Evolutionary conservation across 2,113 vertebrate species (phyloP).

Genomic region (Rhegmatorhina hoffmannsi): DNA sequence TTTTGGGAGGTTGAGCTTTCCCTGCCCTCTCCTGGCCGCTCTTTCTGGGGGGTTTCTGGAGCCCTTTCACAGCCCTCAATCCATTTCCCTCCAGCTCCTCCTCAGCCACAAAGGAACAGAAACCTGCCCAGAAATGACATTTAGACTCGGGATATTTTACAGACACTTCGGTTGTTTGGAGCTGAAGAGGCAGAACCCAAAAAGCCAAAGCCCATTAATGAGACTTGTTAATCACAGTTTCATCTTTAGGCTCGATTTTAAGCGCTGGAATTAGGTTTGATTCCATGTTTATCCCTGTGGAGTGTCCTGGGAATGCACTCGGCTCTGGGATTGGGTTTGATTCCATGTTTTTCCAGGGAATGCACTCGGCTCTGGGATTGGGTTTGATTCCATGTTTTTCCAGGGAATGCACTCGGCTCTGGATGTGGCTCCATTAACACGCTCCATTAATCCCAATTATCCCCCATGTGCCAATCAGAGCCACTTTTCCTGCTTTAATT

Average conservation of each 20-base stretch:
- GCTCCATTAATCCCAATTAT: not conserved
- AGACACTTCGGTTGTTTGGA: not conserved
- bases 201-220: not conserved
- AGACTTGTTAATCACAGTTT: not conserved
- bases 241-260: not conserved
- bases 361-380: too few relatives aligned
- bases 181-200: not conserved
- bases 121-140: not conserved
- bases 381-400: too few relatives aligned
- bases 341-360: too few relatives aligned
- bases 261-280: not conserved
- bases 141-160: not conserved
- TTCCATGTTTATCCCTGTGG: not conserved
- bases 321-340: too few relatives aligned
- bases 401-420: too few relatives aligned
- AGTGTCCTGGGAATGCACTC: too few relatives aligned
- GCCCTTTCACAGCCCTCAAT: not conserved
- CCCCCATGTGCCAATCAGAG: not conserved
- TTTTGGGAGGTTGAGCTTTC: not conserved
- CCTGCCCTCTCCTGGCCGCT: not conserved
- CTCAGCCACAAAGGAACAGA: not conserved
- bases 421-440: not conserved
- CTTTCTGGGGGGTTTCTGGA: not conserved
- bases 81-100: not conserved
- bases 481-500: not conserved